Percentiles rank a stretch among this genome's conserved stretches.
Conservation (phyloP, 2,888 invertebrate species). For the Nomada lathburiana region DNA sequence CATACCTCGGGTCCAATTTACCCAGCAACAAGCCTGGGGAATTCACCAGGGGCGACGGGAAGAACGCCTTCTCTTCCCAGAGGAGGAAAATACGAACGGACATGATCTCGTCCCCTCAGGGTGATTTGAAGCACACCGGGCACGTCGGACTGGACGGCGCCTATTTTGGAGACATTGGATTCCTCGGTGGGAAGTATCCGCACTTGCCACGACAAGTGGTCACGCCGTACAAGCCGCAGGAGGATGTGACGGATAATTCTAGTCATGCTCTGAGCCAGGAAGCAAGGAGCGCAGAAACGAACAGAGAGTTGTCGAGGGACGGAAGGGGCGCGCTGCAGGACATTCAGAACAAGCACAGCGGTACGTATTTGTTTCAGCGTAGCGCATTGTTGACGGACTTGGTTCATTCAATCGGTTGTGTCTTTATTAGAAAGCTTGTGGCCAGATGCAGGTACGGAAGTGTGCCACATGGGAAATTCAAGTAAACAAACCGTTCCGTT, state of each 20-base stretch:
- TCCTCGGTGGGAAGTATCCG: slow-evolving; percentile 90
- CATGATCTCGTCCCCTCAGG: slow-evolving; percentile 99
- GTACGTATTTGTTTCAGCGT: neutral
- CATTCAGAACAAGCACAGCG: slow-evolving; percentile 80
- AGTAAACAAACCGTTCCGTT: slow-evolving; percentile 75
- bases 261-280: slow-evolving; percentile 79
- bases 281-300: slow-evolving; percentile 68
- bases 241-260: slow-evolving; percentile 86
- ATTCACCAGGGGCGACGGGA: slow-evolving; percentile 86
- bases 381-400: neutral
- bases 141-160: slow-evolving; percentile 99
- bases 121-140: slow-evolving; percentile 97
- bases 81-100: slow-evolving; percentile 91
- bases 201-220: slow-evolving; percentile 95
- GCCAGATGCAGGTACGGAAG: slow-evolving; percentile 80
- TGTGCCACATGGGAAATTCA: slow-evolving; percentile 75
- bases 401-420: slow-evolving; percentile 1
- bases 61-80: slow-evolving; percentile 86
- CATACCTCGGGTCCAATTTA: slow-evolving; percentile 92
- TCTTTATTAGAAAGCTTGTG: slow-evolving; percentile 78
- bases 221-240: slow-evolving; percentile 94
- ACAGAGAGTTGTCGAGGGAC: slow-evolving; percentile 76
- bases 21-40: slow-evolving; percentile 87
- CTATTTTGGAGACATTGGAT: slow-evolving; percentile 96
- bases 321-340: slow-evolving; percentile 77